Percentiles rank a stretch among this genome's conserved stretches.
Conservation (phyloP, 2,113 vertebrate species). For the Pogona vitticeps region DNA sequence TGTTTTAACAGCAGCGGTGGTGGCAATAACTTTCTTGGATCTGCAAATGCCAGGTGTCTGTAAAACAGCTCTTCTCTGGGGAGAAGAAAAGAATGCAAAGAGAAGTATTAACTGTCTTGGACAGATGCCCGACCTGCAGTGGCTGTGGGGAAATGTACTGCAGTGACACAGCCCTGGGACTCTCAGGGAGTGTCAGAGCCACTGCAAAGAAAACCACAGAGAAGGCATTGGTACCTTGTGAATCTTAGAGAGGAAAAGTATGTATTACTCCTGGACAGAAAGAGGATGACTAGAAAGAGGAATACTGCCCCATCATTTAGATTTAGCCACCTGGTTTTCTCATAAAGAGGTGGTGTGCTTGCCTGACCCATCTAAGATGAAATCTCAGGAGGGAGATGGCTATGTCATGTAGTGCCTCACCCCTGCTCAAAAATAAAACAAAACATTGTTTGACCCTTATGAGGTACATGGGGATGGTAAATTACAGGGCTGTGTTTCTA, state of each 20-base stretch:
- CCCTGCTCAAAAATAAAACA: too few relatives aligned
- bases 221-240: conserved; percentile 43
- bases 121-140: conserved; percentile 66
- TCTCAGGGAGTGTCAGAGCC: conserved; percentile 65
- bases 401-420: not conserved
- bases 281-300: conserved; percentile 49
- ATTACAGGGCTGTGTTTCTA: too few relatives aligned
- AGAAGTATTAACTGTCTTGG: conserved; percentile 61
- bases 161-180: conserved; percentile 68
- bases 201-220: conserved; percentile 57
- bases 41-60: conserved; percentile 56
- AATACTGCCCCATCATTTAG: conserved; percentile 46
- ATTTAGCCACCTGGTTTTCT: conserved; percentile 17
- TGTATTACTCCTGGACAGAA: conserved; percentile 44
- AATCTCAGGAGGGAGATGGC: not conserved
- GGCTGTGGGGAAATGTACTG: conserved; percentile 67
- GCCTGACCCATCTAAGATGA: not conserved
- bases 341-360: not conserved
- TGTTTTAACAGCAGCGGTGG: conserved; percentile 39
- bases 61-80: conserved; percentile 59
- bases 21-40: conserved; percentile 26
- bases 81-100: conserved; percentile 62
- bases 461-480: too few relatives aligned
- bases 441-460: too few relatives aligned
- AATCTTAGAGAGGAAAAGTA: conserved; percentile 52